A percentile compares a stretch with the other conserved stretches of the same genome.
These are phyloP conservation scores for Sipha flava DNA, from an alignment of 1,140 invertebrate species.

Conservation along the genomic window DNA sequence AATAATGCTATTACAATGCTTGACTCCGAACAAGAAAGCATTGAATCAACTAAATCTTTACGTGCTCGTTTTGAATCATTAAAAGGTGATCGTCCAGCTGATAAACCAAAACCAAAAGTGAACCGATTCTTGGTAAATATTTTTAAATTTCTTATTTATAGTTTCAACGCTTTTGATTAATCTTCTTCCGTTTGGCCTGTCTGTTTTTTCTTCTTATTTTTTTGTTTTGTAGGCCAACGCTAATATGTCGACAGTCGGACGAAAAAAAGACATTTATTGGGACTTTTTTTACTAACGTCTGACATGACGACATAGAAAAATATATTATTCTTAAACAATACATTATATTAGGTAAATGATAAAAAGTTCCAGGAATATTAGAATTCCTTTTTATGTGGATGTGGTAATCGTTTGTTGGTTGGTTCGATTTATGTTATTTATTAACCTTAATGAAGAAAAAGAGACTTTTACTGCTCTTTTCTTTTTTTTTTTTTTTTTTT, in stretches of 20 bases:
- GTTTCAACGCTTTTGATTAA: slow-evolving; percentile 23
- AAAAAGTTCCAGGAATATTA: not conserved
- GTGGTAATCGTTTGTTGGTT: not conserved
- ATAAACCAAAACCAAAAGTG: slow-evolving; percentile 58
- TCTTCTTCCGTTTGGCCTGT: slow-evolving; percentile 24
- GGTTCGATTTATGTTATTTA: slow-evolving; percentile 10
- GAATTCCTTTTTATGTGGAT: not conserved
- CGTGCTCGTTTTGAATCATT: slow-evolving; percentile 68
- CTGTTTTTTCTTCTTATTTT: slow-evolving; percentile 22
- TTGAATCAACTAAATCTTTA: slow-evolving; percentile 61
- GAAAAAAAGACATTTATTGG: slow-evolving; percentile 32
- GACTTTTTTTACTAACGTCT: slow-evolving; percentile 30
- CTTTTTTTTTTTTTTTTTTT: not conserved
- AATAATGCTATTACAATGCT: slow-evolving; percentile 40
- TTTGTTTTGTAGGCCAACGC: slow-evolving; percentile 23
- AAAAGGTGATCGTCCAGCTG: slow-evolving; percentile 48
- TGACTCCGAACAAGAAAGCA: slow-evolving; percentile 51
- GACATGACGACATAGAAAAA: slow-evolving; percentile 22
- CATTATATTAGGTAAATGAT: slow-evolving; percentile 28
- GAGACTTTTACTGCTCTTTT: not conserved
- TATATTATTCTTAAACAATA: slow-evolving; percentile 9
- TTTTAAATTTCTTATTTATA: not conserved
- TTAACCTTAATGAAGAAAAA: not conserved
- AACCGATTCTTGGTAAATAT: slow-evolving; percentile 77
- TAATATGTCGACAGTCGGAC: slow-evolving; percentile 30